Conservation (phyloP, 2,888 invertebrate species). For the Rhaphigaster nebulosa region DNA sequence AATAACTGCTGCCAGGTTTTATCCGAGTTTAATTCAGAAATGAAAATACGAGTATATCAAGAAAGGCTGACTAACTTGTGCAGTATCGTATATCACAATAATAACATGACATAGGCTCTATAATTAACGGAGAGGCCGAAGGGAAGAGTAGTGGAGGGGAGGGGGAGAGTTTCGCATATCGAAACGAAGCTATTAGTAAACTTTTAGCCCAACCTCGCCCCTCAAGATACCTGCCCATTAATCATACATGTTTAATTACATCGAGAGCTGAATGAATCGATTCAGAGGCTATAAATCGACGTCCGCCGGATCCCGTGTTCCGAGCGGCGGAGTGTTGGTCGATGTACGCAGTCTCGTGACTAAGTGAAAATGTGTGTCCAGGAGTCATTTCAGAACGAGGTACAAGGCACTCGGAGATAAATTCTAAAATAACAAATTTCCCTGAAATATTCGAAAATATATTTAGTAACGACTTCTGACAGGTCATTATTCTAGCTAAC, state of each 20-base stretch:
- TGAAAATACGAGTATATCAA: background rate
- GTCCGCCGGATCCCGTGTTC: background rate
- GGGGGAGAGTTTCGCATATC: background rate
- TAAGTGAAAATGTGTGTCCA: slow-evolving; percentile 25
- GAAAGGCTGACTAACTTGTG: background rate
- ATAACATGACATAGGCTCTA: background rate
- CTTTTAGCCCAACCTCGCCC: background rate
- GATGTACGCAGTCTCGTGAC: background rate
- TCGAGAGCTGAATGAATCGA: slow-evolving; percentile 10
- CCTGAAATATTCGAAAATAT: slow-evolving; percentile 9
- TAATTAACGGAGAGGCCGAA: slow-evolving; percentile 26
- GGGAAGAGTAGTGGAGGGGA: background rate
- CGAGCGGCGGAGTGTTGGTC: background rate
- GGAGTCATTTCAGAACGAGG: background rate
- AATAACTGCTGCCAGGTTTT: background rate
- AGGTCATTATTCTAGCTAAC: slow-evolving; percentile 37
- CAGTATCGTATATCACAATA: slow-evolving; percentile 25
- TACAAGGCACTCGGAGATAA: background rate
- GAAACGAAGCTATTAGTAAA: slow-evolving; percentile 36
- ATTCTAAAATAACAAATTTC: background rate
- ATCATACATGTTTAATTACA: slow-evolving; percentile 18
- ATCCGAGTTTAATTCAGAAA: background rate
- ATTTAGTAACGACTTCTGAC: slow-evolving; percentile 26
- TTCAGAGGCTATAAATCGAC: slow-evolving; percentile 2
- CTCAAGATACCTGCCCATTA: slow-evolving; percentile 34